Percentiles rank a stretch among this genome's conserved stretches.
phyloP scores from a whole-genome alignment of 2,888 invertebrate species.

The Apamea crenata region DNA sequence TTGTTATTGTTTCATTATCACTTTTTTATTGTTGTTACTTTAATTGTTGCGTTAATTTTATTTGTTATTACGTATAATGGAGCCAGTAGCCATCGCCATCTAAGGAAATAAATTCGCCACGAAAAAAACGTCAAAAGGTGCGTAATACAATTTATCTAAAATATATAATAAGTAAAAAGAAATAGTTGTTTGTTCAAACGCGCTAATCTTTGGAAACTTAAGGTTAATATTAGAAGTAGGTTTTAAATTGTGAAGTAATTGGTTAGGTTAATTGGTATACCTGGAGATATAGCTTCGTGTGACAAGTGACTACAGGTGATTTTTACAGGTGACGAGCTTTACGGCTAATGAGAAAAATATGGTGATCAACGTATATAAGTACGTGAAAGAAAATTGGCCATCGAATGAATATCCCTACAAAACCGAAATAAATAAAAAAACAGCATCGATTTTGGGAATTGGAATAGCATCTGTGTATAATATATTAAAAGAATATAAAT shows the following conservation, averaged over 20 bases:
- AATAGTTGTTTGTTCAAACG: slow-evolving; percentile 14
- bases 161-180: slow-evolving; percentile 14
- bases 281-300: slow-evolving; percentile 17
- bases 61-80: slow-evolving; percentile 14
- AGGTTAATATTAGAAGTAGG: slow-evolving; percentile 17
- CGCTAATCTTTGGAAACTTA: slow-evolving; percentile 16
- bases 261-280: slow-evolving; percentile 13
- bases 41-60: slow-evolving; percentile 11
- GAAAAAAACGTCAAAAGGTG: slow-evolving; percentile 14
- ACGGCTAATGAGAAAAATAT: slow-evolving; percentile 12
- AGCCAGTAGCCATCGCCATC: slow-evolving; percentile 6
- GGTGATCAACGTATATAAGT: slow-evolving; percentile 13
- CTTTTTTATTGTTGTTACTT: slow-evolving; percentile 12
- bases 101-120: slow-evolving; percentile 11
- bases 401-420: background rate
- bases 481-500: slow-evolving; percentile 33
- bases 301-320: slow-evolving; percentile 14
- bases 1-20: slow-evolving; percentile 10
- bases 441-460: slow-evolving; percentile 7
- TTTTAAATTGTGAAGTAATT: slow-evolving; percentile 17
- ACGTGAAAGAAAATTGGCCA: slow-evolving; percentile 6
- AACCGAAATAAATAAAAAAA: no score
- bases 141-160: slow-evolving; percentile 14
- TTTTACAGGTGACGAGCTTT: slow-evolving; percentile 21
- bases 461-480: slow-evolving; percentile 38